Evolutionary conservation across 2,113 vertebrate species (phyloP), one percentile per base, ranked within the genome.

Genomic region (Dicrurus megarhynchus): DNA sequence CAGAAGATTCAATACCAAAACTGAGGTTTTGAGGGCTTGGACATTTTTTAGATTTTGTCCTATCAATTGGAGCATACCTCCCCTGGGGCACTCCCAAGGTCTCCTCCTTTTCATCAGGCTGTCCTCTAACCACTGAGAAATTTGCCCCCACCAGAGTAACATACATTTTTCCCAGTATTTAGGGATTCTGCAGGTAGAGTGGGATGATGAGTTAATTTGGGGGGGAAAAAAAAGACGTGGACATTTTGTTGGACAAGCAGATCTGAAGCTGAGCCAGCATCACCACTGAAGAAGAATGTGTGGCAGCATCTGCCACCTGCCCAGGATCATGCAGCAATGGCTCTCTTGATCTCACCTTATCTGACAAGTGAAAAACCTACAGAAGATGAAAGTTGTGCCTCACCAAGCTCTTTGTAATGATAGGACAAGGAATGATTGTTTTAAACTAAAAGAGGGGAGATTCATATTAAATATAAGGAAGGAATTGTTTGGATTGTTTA

Each of bases 281-380:
- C 42, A 56, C 11, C 49, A 21, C 33, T 41, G 17, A 47, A 59
- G 19, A 70, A 42, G 1, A 0, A 19, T 0, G 1, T 0, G 1
- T 15, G 28, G 39, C 37, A 84, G 28, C 49, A 46, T 10, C 39
- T 16, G 2, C 33, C 67, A 49, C 15, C 24, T 46, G 28, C 44
- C 44, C 68, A 52, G 26, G 41, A 69, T 18, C 18, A 14, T 0
- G 13, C 33, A 37, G 33, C 5, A 8, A 47, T 5, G 3, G 17
- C 5, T 41, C 14, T 20, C 32, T 47, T 22, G 0, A 20, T 17
- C 32, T 79, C 28, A 1, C 23, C 52, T 39, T 56, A 13, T 49
- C 33, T 65, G 33, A 52, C 17, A 83, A 23, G 22, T 1, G 0
- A 74, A 65, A 52, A 93, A 75, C 19, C 4, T 13, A 26, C 13